Conservation (phyloP, 2,113 vertebrate species). For the Stegostoma tigrinum region DNA sequence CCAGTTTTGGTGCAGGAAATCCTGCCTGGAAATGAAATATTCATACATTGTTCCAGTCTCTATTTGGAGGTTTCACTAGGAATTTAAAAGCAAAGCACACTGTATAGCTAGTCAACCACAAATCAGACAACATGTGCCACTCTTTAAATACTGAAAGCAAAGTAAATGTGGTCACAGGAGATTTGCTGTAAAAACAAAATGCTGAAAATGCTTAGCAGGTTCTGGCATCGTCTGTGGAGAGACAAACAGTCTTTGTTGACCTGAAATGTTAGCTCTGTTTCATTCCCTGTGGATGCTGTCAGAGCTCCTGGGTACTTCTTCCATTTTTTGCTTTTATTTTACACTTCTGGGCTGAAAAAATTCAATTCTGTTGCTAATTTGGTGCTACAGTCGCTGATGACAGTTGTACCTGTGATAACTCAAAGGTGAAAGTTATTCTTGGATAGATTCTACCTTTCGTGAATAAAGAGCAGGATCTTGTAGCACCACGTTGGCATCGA, state of each 20-base stretch:
- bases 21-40: neutral
- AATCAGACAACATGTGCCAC: neutral
- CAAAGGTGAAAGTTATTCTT: neutral
- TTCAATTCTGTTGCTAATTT: no score
- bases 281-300: neutral
- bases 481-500: neutral
- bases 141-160: neutral
- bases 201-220: neutral
- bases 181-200: neutral
- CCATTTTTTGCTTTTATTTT: neutral
- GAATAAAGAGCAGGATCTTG: neutral
- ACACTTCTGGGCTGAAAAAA: no score
- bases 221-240: neutral
- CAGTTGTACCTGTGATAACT: neutral
- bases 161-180: neutral
- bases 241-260: neutral
- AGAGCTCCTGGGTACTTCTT: neutral
- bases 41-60: neutral
- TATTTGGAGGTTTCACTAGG: neutral
- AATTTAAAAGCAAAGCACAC: conserved; percentile 9
- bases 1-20: neutral
- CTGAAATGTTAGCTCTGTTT: neutral
- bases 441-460: neutral
- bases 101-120: neutral
- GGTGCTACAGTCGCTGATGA: neutral